Evolutionary conservation across 2,797 vertebrate genomes (phyloP), one percentile per base, ranked within the genome.

Genomic region (Apogon hyalosoma): DNA sequence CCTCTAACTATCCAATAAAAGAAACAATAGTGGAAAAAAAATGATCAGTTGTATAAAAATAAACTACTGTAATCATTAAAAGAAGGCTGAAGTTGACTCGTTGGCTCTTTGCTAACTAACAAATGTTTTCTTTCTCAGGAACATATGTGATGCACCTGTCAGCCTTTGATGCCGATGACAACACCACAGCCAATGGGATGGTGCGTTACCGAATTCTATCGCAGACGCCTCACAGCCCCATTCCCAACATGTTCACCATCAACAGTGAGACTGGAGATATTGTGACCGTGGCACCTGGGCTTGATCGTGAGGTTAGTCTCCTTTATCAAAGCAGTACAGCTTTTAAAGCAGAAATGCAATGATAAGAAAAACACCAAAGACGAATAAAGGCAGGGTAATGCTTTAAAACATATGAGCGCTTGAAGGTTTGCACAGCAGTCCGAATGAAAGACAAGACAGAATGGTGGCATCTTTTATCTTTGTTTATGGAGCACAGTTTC

Each of bases 181-280:
- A 92, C 77, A 96, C 95, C 49, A 99, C 97, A 0, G 96, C 96
- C 1, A 99, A 99, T 0, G 97, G 97, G 49, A 96, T 99, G 95
- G 96, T 99, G 76, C 94, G 95, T 24, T 99, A 99, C 74, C 92
- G 96, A 1, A 97, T 99, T 4, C 91, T 98, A 85, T 95, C 96
- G 0, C 97, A 99, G 90, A 96, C 88, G 7, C 97, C 97, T 0
- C 96, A 97, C 91, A 99, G 95, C 86, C 97, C 97, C 0, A 97
- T 97, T 0, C 96, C 98, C 2, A 97, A 97, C 76, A 97, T 99
- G 96, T 99, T 99, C 80, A 98, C 97, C 50, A 98, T 99, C 69
- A 97, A 98, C 94, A 98, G 96, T 0, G 96, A 98, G 91, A 98
- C 96, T 0, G 97, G 97, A 9, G 96, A 97, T 79, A 97, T 99